A percentile compares a stretch with the other conserved stretches of the same genome.
Conservation (phyloP, 2,113 vertebrate genomes). For the Peromyscus californicus region DNA sequence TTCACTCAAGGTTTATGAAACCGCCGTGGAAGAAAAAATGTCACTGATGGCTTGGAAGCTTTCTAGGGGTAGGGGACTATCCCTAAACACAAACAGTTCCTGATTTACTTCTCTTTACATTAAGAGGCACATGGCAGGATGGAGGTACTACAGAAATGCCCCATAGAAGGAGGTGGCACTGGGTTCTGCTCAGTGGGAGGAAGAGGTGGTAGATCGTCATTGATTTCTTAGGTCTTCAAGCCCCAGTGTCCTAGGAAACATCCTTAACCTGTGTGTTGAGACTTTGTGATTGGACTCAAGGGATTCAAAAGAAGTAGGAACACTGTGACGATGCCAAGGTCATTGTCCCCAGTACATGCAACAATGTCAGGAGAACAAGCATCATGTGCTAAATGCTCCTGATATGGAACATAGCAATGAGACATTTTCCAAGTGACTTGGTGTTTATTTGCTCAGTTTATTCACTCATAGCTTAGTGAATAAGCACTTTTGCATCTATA, state of each 20-base stretch:
- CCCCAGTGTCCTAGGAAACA: background rate
- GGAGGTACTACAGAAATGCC: too few species aligned
- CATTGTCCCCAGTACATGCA: background rate
- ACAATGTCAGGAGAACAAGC: background rate
- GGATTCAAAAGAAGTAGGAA: background rate
- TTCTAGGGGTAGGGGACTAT: background rate
- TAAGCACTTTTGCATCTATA: background rate
- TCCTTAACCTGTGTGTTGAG: background rate
- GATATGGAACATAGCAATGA: background rate
- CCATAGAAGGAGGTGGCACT: fast-evolving
- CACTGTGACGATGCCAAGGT: background rate
- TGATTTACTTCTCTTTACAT: background rate
- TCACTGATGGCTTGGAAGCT: background rate
- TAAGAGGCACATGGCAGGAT: background rate
- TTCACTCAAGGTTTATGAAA: background rate
- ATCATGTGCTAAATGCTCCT: background rate
- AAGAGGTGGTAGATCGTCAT: background rate
- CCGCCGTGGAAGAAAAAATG: background rate
- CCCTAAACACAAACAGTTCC: background rate
- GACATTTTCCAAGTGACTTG: background rate
- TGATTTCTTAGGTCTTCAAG: background rate
- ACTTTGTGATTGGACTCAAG: background rate
- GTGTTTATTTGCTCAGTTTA: background rate
- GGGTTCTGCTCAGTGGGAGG: background rate
- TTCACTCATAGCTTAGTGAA: background rate